phyloP scores from a whole-genome alignment of 2,797 vertebrate genomes.

The Megaceryle alcyon region DNA sequence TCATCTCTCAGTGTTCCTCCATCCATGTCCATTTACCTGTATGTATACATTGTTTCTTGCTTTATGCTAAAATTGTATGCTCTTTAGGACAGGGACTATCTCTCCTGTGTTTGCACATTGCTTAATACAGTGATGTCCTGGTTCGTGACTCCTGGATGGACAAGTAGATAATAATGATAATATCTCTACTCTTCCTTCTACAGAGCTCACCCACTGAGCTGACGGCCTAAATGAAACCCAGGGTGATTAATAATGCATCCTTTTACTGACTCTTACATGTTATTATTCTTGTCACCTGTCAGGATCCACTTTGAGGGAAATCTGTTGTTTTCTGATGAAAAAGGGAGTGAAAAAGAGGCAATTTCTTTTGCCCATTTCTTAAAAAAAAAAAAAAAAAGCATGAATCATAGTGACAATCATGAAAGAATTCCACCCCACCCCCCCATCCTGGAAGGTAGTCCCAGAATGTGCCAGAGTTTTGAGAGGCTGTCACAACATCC shows the following conservation, averaged over 20 bases:
- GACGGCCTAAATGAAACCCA: slow-evolving; percentile 56
- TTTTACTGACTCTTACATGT: slow-evolving; percentile 69
- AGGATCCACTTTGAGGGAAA: slow-evolving; percentile 68
- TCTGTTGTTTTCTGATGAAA: slow-evolving; percentile 64
- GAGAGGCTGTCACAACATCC: background rate
- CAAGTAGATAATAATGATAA: slow-evolving; percentile 67
- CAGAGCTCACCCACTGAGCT: slow-evolving; percentile 62
- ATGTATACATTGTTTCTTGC: background rate
- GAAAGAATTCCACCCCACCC: background rate
- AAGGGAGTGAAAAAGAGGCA: background rate
- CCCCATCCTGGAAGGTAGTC: background rate
- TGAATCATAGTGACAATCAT: background rate
- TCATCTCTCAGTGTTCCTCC: background rate
- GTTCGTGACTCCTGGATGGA: slow-evolving; percentile 44
- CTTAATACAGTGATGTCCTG: slow-evolving; percentile 36
- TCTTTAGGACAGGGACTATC: slow-evolving; percentile 1
- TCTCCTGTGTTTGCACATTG: slow-evolving; percentile 48
- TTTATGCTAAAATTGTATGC: background rate
- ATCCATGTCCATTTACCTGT: background rate
- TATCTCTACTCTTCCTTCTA: slow-evolving; percentile 53
- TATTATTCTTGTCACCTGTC: slow-evolving; percentile 75
- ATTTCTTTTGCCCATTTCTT: slow-evolving; percentile 25
- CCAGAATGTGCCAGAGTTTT: slow-evolving; percentile 2
- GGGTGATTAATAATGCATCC: slow-evolving; percentile 71
- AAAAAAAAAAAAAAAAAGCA: slow-evolving; percentile 1